Evolutionary conservation across 2,797 vertebrate species (phyloP), one percentile per base, ranked within the genome.

Genomic region (Gouania willdenowi): DNA sequence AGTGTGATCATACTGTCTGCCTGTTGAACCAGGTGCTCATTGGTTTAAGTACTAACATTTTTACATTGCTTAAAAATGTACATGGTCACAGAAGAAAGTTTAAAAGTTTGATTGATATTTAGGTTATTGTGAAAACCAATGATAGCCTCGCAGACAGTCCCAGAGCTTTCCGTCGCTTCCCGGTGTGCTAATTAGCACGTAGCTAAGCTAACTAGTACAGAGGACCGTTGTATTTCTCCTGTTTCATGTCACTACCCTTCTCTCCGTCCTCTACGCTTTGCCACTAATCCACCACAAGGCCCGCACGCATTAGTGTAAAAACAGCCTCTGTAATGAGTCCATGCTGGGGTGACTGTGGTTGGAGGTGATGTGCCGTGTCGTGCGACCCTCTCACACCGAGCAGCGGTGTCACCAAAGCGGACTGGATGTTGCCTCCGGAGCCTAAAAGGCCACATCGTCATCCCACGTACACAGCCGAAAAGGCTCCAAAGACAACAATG

Each of bases 371-470:
- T 26, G 50, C 67, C 26, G 46, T 35, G 55, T 63, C 41, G 39
- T 48, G 19, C 37, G 38, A 69, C 57, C 70, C 70, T 21, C n/a
- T 22, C 14, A 37, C 58, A 51, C 64, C 52, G 6, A 50, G 71
- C 65, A 63, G 74, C 65, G 50, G 72, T 71, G 71, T 66, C 66
- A 72, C 66, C 64, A 69, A 24, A 79, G 79, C 78, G 68, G 67
- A 60, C 70, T 79, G 51, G 50, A 46, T 44, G 77, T 8, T 59
- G 60, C 72, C 75, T 75, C 42, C 53, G 10, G 52, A 70, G 71
- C 68, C 59, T 29, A 14, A 33, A 84, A 89, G 86, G 85, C 85
- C 85, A 79, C 53, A 55, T 31, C 77, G 64, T 66, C 72, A 68
- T 71, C 57, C 71, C 8, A 19, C 28, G 13, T 55, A 60, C 26